phyloP scores from a whole-genome alignment of 2,888 invertebrate genomes.

The Phorcus lineatus region DNA sequence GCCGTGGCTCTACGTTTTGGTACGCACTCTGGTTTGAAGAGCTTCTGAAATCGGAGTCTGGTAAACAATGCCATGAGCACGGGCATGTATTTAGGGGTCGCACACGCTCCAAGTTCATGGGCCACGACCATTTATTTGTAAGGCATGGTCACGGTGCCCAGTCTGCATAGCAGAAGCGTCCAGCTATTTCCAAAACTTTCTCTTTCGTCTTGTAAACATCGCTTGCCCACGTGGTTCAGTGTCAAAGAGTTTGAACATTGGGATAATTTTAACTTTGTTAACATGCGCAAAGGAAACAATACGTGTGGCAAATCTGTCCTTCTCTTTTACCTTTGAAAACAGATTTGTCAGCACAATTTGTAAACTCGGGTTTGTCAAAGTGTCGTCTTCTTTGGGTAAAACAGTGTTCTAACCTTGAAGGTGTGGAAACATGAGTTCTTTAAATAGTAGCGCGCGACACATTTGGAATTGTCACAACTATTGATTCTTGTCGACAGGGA shows the following conservation, averaged over 20 bases:
- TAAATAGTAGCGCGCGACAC: not conserved
- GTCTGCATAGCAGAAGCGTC: not conserved
- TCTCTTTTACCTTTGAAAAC: not conserved
- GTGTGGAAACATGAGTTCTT: constrained; percentile 4
- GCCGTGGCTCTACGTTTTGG: not conserved
- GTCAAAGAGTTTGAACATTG: not conserved
- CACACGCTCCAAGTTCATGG: not conserved
- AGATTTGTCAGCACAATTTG: not conserved
- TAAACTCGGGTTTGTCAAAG: not conserved
- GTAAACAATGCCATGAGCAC: not conserved
- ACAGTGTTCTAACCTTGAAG: not conserved
- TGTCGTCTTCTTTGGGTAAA: not conserved
- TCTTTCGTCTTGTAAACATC: constrained; percentile 12
- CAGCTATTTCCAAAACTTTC: constrained; percentile 19
- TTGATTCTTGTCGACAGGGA: too few relatives aligned
- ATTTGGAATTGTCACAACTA: too few relatives aligned
- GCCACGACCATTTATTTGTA: not conserved
- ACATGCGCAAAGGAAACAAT: not conserved
- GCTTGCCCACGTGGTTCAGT: not conserved
- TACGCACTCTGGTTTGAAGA: not conserved
- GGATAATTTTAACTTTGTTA: constrained; percentile 23
- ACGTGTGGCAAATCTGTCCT: not conserved
- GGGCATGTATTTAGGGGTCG: not conserved
- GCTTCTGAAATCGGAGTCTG: not conserved
- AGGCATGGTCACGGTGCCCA: not conserved